Conservation (phyloP, 2,113 vertebrate species). For the Ia io region DNA sequence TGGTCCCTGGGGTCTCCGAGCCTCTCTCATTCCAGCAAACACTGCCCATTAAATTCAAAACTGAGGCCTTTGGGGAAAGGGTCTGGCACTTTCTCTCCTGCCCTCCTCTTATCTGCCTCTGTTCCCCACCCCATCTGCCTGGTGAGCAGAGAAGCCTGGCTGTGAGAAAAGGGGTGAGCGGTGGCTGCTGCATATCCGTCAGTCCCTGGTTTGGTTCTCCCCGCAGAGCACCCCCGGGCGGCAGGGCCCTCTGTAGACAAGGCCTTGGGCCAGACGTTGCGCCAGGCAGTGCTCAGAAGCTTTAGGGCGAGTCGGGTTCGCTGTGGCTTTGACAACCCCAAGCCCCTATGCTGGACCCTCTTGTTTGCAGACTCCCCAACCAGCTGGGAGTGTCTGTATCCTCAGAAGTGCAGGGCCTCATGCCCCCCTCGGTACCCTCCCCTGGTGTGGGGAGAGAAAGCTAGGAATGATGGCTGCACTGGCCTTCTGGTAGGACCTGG, state of each 20-base stretch:
- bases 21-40: constrained; percentile 56
- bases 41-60: constrained; percentile 59
- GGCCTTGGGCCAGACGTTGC: neutral
- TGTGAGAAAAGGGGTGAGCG: neutral
- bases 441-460: neutral
- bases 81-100: constrained; percentile 33
- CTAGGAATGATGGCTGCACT: neutral
- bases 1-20: constrained; percentile 61
- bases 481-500: neutral
- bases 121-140: neutral
- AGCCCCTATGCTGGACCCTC: neutral
- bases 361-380: neutral
- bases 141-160: neutral
- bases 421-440: neutral
- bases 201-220: neutral
- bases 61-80: constrained; percentile 54
- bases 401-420: neutral
- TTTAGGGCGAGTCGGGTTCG: neutral
- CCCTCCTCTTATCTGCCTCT: neutral
- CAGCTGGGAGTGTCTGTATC: neutral
- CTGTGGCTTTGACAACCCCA: neutral
- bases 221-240: neutral
- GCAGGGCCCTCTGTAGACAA: neutral
- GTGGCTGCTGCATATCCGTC: neutral
- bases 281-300: neutral